These are phyloP conservation scores for Premnoplex brunnescens DNA, from an alignment of 2,797 vertebrate species.

Conservation along the genomic window DNA sequence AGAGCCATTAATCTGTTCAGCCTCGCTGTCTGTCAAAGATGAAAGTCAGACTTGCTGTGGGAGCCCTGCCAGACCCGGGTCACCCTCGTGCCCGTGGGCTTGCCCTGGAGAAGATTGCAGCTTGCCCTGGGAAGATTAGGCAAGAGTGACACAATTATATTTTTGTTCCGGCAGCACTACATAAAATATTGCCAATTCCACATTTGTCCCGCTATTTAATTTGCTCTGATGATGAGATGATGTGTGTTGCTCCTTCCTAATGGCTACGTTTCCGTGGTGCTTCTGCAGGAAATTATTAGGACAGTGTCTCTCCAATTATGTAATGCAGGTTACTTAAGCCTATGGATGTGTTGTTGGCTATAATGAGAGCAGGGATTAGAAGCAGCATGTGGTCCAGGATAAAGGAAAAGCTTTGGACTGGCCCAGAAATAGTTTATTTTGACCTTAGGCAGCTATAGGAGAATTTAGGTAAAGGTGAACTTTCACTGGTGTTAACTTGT, in stretches of 20 bases:
- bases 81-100: fast-evolving
- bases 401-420: constrained; percentile 25
- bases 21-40: not conserved
- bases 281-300: constrained; percentile 18
- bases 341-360: not conserved
- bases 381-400: constrained; percentile 37
- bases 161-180: not conserved
- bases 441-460: not conserved
- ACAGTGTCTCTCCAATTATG: constrained; percentile 17
- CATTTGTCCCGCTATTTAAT: not conserved
- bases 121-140: constrained; percentile 10
- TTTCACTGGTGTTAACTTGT: not conserved
- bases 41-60: not conserved
- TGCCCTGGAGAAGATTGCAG: not conserved
- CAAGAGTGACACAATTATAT: not conserved
- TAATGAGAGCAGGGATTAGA: constrained; percentile 58
- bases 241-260: not conserved
- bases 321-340: constrained; percentile 49
- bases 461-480: constrained; percentile 20
- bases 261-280: not conserved
- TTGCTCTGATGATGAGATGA: not conserved
- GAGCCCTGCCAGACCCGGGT: not conserved
- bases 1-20: not conserved
- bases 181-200: not conserved
- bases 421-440: constrained; percentile 1